Conservation (phyloP, 2,113 vertebrate species). For the Equus przewalskii region DNA sequence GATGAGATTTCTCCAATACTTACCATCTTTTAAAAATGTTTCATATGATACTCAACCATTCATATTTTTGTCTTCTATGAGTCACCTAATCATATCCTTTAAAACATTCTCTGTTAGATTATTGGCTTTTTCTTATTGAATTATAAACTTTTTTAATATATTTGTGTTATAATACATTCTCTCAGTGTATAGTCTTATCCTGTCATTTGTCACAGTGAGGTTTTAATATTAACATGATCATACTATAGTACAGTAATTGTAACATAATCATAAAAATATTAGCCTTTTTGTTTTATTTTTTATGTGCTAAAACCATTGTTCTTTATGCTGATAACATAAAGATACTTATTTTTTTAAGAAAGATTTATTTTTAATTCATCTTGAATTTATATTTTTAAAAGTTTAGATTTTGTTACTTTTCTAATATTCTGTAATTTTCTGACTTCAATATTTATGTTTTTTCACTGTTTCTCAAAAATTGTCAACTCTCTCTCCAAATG, state of each 20-base stretch:
- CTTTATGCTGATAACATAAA: not conserved
- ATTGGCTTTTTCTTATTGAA: not conserved
- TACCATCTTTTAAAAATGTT: not conserved
- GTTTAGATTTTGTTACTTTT: not conserved
- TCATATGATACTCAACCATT: not conserved
- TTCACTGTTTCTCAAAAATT: not conserved
- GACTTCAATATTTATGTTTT: not conserved
- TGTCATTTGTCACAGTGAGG: not conserved
- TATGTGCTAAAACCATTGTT: not conserved
- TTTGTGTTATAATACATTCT: not conserved
- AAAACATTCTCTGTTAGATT: not conserved
- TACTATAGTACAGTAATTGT: not conserved
- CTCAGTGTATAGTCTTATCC: not conserved
- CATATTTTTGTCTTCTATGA: not conserved
- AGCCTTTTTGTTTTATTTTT: not conserved
- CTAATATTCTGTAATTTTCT: not conserved
- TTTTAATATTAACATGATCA: not conserved
- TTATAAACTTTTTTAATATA: not conserved
- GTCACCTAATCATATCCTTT: not conserved
- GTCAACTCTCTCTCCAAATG: not conserved
- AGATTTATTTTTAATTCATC: not conserved
- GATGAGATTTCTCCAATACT: not conserved
- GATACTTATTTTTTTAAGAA: not conserved
- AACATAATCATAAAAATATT: not conserved
- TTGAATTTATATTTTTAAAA: not conserved